Evolutionary conservation across 2,113 vertebrate genomes (phyloP).

Genomic region (Proteles cristata): DNA sequence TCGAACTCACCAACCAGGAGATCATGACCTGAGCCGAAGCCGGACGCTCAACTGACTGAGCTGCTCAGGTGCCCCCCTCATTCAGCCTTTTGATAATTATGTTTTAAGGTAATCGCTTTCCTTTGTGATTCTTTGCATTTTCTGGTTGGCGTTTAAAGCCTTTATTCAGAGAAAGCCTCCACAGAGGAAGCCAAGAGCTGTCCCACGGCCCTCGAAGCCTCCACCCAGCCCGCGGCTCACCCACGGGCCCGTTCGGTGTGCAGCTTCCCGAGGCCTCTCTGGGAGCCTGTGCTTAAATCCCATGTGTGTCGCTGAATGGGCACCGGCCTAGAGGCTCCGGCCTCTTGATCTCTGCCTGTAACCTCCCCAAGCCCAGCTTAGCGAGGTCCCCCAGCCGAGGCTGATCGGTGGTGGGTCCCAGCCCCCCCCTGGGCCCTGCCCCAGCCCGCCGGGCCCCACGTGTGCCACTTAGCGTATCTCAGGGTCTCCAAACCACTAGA

Average conservation of each 20-base stretch:
- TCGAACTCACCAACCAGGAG: neutral
- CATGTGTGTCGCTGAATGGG: neutral
- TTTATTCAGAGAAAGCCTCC: neutral
- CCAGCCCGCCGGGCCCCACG: neutral
- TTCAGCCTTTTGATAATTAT: neutral
- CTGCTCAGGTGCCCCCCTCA: neutral
- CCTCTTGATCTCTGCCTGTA: neutral
- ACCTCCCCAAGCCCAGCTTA: neutral
- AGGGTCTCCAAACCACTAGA: neutral
- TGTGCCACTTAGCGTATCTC: neutral
- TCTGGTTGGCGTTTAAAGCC: neutral
- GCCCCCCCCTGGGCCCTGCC: neutral
- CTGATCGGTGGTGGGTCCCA: neutral
- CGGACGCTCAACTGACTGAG: neutral
- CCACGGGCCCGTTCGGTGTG: accelerated
- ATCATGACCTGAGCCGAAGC: neutral
- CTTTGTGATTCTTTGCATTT: neutral
- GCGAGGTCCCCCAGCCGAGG: neutral
- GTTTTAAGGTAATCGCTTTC: neutral
- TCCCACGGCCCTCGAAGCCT: neutral
- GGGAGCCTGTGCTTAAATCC: accelerated
- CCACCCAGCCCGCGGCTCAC: accelerated
- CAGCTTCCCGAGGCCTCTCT: neutral
- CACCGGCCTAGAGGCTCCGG: neutral
- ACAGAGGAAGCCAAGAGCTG: neutral